These are phyloP conservation scores for Parascotia fuliginaria DNA, from an alignment of 2,888 invertebrate genomes.

Conservation along the genomic window DNA sequence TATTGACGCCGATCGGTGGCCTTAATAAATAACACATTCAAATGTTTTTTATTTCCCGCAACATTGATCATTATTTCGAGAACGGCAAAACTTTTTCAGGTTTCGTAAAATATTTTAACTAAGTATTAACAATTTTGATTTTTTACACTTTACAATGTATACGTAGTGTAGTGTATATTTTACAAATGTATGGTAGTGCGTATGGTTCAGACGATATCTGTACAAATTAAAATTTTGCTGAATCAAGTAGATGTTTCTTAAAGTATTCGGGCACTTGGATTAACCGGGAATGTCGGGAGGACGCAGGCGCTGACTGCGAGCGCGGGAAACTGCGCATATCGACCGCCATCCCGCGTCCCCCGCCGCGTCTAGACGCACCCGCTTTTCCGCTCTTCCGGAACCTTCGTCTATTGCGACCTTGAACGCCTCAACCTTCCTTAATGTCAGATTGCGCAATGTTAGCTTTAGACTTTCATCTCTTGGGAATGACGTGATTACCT, in stretches of 20 bases:
- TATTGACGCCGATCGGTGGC: slow-evolving; percentile 37
- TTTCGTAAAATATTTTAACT: neutral
- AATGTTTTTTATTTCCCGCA: slow-evolving; percentile 20
- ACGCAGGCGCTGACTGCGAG: slow-evolving; percentile 79
- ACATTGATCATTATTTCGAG: slow-evolving; percentile 11
- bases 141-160: neutral
- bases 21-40: slow-evolving; percentile 30
- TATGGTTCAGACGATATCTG: too few relatives aligned
- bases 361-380: slow-evolving; percentile 82
- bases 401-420: slow-evolving; percentile 82
- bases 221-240: too few relatives aligned
- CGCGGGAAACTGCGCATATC: slow-evolving; percentile 85
- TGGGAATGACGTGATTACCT: slow-evolving; percentile 61
- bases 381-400: slow-evolving; percentile 80
- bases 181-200: too few relatives aligned
- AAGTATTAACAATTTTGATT: neutral
- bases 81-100: too few relatives aligned
- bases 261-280: slow-evolving; percentile 65
- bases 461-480: slow-evolving; percentile 51
- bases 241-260: slow-evolving; percentile 44
- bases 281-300: slow-evolving; percentile 58
- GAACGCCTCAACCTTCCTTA: slow-evolving; percentile 83
- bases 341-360: slow-evolving; percentile 74
- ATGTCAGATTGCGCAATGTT: slow-evolving; percentile 75
- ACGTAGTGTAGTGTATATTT: too few relatives aligned